A percentile compares a stretch with the other conserved stretches of the same genome.
Evolutionary conservation across 2,888 invertebrate genomes (phyloP).

Genomic region (Drosophila birchii): DNA sequence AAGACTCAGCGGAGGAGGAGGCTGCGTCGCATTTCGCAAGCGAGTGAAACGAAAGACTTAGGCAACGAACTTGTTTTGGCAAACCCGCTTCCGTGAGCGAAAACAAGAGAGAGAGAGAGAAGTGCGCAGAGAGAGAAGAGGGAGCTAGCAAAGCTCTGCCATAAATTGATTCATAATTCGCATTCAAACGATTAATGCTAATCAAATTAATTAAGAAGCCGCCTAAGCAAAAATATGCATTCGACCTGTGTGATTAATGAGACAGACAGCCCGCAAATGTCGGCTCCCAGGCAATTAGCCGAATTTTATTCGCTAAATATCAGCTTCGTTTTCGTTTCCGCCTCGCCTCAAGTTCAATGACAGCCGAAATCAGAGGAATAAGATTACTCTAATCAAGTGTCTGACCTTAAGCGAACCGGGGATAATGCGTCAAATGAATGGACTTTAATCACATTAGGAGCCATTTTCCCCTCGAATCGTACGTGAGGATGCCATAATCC

Average conservation of each 20-base stretch:
- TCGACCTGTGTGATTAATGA: slow-evolving; percentile 69
- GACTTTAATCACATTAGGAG: slow-evolving; percentile 73
- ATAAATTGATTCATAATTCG: slow-evolving; percentile 77
- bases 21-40: slow-evolving; percentile 15
- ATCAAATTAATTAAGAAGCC: slow-evolving; percentile 76
- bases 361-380: slow-evolving; percentile 41
- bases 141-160: slow-evolving; percentile 20
- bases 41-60: slow-evolving; percentile 53
- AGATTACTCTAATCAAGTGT: slow-evolving; percentile 68
- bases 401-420: slow-evolving; percentile 58
- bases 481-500: slow-evolving; percentile 46
- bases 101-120: not conserved
- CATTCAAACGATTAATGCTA: slow-evolving; percentile 61
- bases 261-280: slow-evolving; percentile 13
- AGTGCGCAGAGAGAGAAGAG: not conserved
- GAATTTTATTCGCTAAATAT: slow-evolving; percentile 26
- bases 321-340: slow-evolving; percentile 45
- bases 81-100: slow-evolving; percentile 12
- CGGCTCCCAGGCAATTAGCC: slow-evolving; percentile 38
- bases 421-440: slow-evolving; percentile 72
- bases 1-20: slow-evolving; percentile 28
- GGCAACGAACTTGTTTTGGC: slow-evolving; percentile 65
- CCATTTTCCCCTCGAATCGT: slow-evolving; percentile 60
- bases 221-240: slow-evolving; percentile 21
- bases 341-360: slow-evolving; percentile 62